These are phyloP conservation scores for Elephantulus edwardii DNA, from an alignment of 2,113 vertebrate genomes.

Conservation along the genomic window DNA sequence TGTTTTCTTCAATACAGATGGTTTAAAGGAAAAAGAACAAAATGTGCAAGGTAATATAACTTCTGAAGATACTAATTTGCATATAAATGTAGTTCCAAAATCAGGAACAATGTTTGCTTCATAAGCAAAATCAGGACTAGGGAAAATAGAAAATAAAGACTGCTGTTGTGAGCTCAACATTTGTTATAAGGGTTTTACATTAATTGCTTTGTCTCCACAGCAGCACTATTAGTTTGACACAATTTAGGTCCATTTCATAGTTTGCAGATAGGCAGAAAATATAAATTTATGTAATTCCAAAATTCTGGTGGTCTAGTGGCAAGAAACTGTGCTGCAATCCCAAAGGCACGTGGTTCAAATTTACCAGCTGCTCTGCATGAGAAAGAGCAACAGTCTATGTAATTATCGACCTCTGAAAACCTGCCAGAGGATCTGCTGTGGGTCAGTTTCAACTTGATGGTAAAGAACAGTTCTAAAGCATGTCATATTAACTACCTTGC, in stretches of 20 bases:
- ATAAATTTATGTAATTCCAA: background rate
- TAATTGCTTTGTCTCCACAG: background rate
- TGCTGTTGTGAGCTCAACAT: background rate
- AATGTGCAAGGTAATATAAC: background rate
- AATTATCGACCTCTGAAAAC: no score
- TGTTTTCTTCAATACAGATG: background rate
- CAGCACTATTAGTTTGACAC: background rate
- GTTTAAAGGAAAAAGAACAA: background rate
- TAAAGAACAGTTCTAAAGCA: no score
- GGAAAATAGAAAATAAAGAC: background rate
- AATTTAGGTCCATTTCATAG: background rate
- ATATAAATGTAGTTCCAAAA: background rate
- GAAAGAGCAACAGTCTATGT: no score
- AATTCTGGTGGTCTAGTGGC: no score
- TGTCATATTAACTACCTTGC: background rate
- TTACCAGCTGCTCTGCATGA: no score
- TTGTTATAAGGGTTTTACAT: background rate
- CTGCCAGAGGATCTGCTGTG: no score
- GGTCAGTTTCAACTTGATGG: no score
- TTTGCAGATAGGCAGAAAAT: background rate
- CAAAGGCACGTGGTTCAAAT: no score
- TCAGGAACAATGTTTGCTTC: no score
- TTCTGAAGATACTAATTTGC: background rate
- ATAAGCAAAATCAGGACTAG: background rate
- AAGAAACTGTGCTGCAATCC: no score